Conservation (phyloP, 2,888 invertebrate genomes). For the Lacanobia wlatinum region DNA sequence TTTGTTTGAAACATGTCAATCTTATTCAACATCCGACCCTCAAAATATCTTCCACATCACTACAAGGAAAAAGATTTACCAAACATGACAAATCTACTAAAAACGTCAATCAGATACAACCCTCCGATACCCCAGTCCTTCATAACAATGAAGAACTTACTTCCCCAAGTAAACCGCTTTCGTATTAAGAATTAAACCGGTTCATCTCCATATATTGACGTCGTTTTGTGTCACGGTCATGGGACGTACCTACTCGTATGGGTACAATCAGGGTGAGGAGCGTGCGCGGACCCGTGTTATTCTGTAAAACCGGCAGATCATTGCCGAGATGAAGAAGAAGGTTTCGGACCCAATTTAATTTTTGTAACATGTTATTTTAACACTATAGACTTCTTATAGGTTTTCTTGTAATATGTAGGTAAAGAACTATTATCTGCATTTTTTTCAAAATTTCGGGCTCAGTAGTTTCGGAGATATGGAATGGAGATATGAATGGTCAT, state of each 20-base stretch:
- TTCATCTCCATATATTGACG: slow-evolving; percentile 36
- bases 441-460: too few relatives aligned
- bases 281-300: not conserved
- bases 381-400: too few relatives aligned
- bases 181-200: slow-evolving; percentile 37
- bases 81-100: slow-evolving; percentile 8
- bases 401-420: too few relatives aligned
- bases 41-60: slow-evolving; percentile 4
- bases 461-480: too few relatives aligned
- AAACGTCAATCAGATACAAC: not conserved
- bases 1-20: not conserved
- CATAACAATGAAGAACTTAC: slow-evolving; percentile 19
- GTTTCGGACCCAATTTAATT: too few relatives aligned
- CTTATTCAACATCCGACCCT: not conserved
- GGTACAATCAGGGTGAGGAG: not conserved
- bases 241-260: slow-evolving; percentile 39
- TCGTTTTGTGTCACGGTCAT: slow-evolving; percentile 67
- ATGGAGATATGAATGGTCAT: too few relatives aligned
- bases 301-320: too few relatives aligned
- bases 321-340: too few relatives aligned
- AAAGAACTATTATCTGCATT: too few relatives aligned
- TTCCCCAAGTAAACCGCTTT: slow-evolving; percentile 23
- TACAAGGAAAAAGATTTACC: not conserved
- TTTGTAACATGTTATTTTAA: too few relatives aligned
- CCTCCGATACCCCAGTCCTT: not conserved